Evolutionary conservation across 1,140 invertebrate genomes (phyloP), one percentile per base, ranked within the genome.

Genomic region (Whitmania pigra): DNA sequence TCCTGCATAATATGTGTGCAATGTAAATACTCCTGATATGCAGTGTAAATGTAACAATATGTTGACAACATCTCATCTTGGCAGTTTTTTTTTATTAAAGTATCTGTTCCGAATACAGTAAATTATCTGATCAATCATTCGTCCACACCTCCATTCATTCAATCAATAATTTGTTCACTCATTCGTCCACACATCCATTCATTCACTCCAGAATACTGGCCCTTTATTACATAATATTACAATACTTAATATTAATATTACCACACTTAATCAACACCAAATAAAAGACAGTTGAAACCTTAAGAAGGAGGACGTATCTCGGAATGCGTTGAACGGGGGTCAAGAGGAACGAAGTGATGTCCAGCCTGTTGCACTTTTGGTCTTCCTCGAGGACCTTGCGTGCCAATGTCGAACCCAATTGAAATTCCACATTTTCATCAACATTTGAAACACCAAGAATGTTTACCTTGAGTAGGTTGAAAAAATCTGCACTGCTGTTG

Each of bases 261-360:
- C n/a, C n/a, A 43, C 13, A 6, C 2, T 49, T 11, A 49, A 11
- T 49, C 15, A 49, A 36, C 67, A 68, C 5, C 11, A 63, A 63
- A 63, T 13, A 63, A 63, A 27, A 7, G 13, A 11, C 29, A n/a
- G 36, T 25, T 15, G 36, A 18, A 57, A 78, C 77, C 74, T 78
- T 80, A 18, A 83, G 74, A 13, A 83, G 76, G 2, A 83, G 76
- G 54, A 83, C 79, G 73, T 82, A 82, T 53, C 80, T 76, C 18
- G 82, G 81, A 72, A 82, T 80, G 66, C 81, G 73, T 72, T 82
- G 82, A 18, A 83, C 77, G 22, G 82, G 82, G 27, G 80, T 81
- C 67, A 83, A 71, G 5, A 83, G 76, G 72, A 80, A 80, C 7
- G 77, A 76, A 25, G 76, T 77, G 9, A 82, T 71, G 74, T 82